phyloP scores from a whole-genome alignment of 2,113 vertebrate species.

The Pelvicachromis taeniatus region DNA sequence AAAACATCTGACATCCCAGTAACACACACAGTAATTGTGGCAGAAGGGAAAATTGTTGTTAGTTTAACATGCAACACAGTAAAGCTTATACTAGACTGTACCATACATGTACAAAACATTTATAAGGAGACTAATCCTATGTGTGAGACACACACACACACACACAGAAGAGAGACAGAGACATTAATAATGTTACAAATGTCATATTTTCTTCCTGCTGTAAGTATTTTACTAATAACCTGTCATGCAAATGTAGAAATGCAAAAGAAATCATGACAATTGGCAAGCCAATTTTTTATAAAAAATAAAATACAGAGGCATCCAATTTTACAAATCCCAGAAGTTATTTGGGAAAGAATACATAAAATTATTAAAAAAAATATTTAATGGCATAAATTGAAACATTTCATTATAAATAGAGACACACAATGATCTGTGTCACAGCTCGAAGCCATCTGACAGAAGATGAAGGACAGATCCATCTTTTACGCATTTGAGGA shows the following conservation, averaged over 20 bases:
- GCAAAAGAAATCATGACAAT: neutral
- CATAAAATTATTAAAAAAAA: neutral
- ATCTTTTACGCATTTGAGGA: constrained; percentile 7
- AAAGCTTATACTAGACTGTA: neutral
- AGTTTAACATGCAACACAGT: neutral
- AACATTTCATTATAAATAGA: neutral
- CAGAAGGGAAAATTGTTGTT: neutral
- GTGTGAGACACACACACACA: neutral
- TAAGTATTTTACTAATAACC: neutral
- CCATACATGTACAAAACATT: neutral
- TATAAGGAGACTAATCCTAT: neutral
- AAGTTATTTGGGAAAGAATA: neutral
- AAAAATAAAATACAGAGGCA: neutral
- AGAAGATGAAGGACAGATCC: constrained; percentile 8
- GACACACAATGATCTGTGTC: constrained; percentile 23
- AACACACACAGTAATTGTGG: neutral
- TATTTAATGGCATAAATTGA: neutral
- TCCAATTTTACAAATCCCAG: neutral
- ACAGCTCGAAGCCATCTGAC: neutral
- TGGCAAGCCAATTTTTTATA: too few relatives aligned
- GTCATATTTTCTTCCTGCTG: neutral
- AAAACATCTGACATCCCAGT: neutral
- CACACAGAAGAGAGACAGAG: neutral
- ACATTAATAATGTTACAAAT: neutral
- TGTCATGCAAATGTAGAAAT: neutral